Evolutionary conservation across 1,140 invertebrate genomes (phyloP).

Genomic region (Oedothorax gibbosus): DNA sequence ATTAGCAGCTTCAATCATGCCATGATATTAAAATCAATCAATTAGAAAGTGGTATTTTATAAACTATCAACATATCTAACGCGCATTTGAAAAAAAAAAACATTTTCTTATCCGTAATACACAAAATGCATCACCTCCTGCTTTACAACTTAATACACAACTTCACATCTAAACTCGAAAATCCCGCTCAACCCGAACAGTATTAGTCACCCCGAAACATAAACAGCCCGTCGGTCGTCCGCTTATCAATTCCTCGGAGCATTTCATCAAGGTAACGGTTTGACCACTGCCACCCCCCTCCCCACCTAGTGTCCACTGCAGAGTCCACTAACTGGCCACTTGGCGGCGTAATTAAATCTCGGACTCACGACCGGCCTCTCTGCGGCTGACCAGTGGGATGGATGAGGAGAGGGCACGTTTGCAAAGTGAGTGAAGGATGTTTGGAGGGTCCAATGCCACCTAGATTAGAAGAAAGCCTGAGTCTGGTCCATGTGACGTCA

Average conservation of each 20-base stretch:
- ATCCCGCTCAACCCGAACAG: neutral
- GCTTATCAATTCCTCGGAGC: conserved; percentile 49
- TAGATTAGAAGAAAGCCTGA: too few species aligned
- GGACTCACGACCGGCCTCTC: conserved; percentile 47
- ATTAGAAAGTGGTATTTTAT: too few species aligned
- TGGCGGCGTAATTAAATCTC: conserved; percentile 52
- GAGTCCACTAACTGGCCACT: conserved; percentile 53
- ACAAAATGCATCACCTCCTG: too few species aligned
- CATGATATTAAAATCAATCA: too few species aligned
- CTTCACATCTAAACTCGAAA: too few species aligned
- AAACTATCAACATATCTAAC: too few species aligned
- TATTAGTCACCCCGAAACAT: neutral
- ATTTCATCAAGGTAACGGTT: conserved; percentile 54
- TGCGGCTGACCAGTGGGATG: conserved; percentile 49
- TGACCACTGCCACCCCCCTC: conserved; percentile 18
- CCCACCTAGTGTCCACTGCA: neutral
- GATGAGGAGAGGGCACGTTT: conserved; percentile 2
- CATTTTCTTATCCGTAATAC: too few species aligned
- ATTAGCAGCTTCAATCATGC: too few species aligned
- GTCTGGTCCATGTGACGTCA: too few species aligned
- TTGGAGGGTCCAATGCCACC: too few species aligned
- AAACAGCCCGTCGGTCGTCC: conserved; percentile 40
- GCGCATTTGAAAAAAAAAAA: too few species aligned
- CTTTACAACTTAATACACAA: too few species aligned
- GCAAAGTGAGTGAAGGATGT: neutral